Percentiles rank a stretch among this genome's conserved stretches.
Evolutionary conservation across 2,888 invertebrate species (phyloP).

Genomic region (Sinelater perroti): DNA sequence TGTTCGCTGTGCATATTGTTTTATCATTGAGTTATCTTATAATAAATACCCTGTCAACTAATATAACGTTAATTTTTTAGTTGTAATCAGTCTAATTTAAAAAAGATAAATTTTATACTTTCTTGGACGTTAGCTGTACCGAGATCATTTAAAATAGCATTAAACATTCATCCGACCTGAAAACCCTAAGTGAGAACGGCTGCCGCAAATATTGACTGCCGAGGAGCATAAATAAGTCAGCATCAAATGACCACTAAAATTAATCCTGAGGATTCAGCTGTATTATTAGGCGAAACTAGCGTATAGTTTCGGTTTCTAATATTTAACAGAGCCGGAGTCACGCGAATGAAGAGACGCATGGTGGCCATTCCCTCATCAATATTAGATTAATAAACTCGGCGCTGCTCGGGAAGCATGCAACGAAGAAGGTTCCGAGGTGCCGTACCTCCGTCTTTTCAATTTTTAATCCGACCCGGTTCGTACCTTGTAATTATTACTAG

Average conservation of each 20-base stretch:
- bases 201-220: neutral
- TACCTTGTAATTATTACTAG: constrained; percentile 26
- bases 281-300: constrained; percentile 19
- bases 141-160: neutral
- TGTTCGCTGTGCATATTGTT: too few species aligned
- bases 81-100: too few species aligned
- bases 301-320: constrained; percentile 35
- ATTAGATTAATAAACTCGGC: constrained; percentile 37
- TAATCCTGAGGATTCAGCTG: constrained; percentile 15
- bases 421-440: constrained; percentile 21
- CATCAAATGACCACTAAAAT: constrained; percentile 11
- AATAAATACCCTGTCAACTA: too few species aligned
- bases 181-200: neutral
- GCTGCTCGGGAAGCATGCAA: constrained; percentile 26
- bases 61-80: too few species aligned
- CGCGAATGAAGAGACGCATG: constrained; percentile 43
- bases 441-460: constrained; percentile 29
- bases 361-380: constrained; percentile 46
- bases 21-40: too few species aligned
- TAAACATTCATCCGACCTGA: neutral
- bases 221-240: constrained; percentile 4
- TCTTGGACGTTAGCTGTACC: too few species aligned
- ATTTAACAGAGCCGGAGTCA: constrained; percentile 40
- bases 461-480: constrained; percentile 31
- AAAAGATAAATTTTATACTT: too few species aligned